A percentile compares a stretch with the other conserved stretches of the same genome.
Evolutionary conservation across 2,797 vertebrate species (phyloP).

Genomic region (Platalea minor): DNA sequence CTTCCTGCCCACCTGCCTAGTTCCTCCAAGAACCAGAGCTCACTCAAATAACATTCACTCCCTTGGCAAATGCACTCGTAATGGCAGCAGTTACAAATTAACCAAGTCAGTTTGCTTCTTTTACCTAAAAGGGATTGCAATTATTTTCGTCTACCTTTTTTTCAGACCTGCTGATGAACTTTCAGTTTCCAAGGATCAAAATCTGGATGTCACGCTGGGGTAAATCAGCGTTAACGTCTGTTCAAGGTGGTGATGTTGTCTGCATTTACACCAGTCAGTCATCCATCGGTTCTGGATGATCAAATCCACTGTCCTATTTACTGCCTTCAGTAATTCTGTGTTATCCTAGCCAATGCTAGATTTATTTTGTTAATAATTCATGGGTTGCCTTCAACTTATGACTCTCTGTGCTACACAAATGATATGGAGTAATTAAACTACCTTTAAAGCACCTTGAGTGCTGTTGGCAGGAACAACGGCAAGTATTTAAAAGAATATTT

Average conservation of each 20-base stretch:
- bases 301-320: constrained; percentile 52
- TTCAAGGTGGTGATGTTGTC: neutral
- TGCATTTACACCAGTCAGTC: constrained; percentile 40
- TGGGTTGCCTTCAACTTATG: constrained; percentile 18
- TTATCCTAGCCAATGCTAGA: neutral
- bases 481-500: constrained; percentile 65
- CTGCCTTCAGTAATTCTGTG: constrained; percentile 21
- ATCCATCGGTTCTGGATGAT: constrained; percentile 53
- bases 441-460: constrained; percentile 49
- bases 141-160: neutral
- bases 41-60: constrained; percentile 32
- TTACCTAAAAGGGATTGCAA: neutral
- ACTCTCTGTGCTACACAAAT: constrained; percentile 26
- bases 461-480: constrained; percentile 43
- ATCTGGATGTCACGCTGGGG: neutral
- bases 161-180: neutral
- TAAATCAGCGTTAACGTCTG: constrained; percentile 20
- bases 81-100: constrained; percentile 40
- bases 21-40: constrained; percentile 33
- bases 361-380: constrained; percentile 59
- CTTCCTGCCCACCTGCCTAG: constrained; percentile 58
- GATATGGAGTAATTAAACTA: constrained; percentile 60
- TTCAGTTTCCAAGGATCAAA: constrained; percentile 2
- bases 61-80: constrained; percentile 33
- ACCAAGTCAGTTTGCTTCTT: constrained; percentile 5